Percentiles rank a stretch among this genome's conserved stretches.
Evolutionary conservation across 2,888 invertebrate species (phyloP).

Genomic region (Petrolisthes manimaculis): DNA sequence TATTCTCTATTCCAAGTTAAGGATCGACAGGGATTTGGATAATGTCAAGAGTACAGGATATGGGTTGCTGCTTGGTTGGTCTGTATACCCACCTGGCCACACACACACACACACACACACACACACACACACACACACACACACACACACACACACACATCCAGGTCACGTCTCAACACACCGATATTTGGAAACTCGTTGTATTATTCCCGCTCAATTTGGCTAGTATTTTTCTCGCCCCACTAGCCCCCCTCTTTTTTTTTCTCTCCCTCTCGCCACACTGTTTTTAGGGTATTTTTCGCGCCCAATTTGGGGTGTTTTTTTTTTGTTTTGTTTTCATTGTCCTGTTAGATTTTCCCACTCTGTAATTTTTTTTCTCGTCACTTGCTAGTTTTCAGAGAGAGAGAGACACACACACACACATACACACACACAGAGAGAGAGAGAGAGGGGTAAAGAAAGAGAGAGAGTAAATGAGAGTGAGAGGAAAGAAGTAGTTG

Average conservation of each 20-base stretch:
- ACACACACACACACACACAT: conserved; percentile 18
- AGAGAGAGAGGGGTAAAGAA: background rate
- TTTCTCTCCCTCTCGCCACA: conserved; percentile 10
- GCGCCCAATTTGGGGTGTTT: background rate
- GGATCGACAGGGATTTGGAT: conserved; percentile 18
- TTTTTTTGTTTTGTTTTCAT: conserved; percentile 2
- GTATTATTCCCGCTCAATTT: conserved; percentile 46
- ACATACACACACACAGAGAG: background rate
- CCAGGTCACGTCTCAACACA: conserved; percentile 37
- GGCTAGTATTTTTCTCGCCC: conserved; percentile 29
- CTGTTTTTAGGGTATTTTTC: conserved; percentile 1
- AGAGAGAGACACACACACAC: background rate
- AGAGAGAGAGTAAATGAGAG: background rate
- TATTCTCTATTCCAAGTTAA: background rate
- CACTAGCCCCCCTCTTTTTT: too few relatives aligned
- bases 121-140: too few relatives aligned
- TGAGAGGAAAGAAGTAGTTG: background rate
- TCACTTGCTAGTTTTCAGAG: too few relatives aligned
- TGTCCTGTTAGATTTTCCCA: too few relatives aligned
- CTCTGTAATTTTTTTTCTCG: too few relatives aligned
- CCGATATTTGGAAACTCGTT: conserved; percentile 40
- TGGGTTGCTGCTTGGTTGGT: too few relatives aligned
- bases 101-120: too few relatives aligned
- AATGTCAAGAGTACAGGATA: background rate
- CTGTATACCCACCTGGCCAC: too few relatives aligned